Evolutionary conservation across 2,113 vertebrate genomes (phyloP).

Genomic region (Neodontobutis hainanensis): DNA sequence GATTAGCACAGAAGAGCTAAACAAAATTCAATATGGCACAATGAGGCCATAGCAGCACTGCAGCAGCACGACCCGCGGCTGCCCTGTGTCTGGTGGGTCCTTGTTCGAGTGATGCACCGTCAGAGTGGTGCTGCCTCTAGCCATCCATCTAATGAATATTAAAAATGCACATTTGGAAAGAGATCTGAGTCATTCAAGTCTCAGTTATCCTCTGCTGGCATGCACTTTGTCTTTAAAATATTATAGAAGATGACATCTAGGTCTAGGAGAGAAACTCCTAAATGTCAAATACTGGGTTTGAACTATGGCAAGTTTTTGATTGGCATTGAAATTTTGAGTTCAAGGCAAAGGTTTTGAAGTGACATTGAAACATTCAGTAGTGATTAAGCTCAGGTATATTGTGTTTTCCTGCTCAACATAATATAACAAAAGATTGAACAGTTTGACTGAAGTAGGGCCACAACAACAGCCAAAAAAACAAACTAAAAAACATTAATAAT

Average conservation of each 20-base stretch:
- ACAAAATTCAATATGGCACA: slow-evolving; percentile 54
- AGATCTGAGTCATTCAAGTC: slow-evolving; percentile 28
- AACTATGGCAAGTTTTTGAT: slow-evolving; percentile 24
- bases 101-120: slow-evolving; percentile 38
- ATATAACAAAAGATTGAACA: too few relatives aligned
- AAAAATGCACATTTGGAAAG: slow-evolving; percentile 21
- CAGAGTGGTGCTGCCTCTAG: slow-evolving; percentile 22
- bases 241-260: slow-evolving; percentile 48
- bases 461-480: too few relatives aligned
- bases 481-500: too few relatives aligned
- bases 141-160: slow-evolving; percentile 32
- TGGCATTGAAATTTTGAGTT: slow-evolving; percentile 57
- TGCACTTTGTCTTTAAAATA: slow-evolving; percentile 15
- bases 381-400: too few relatives aligned
- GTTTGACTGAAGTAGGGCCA: too few relatives aligned
- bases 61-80: slow-evolving; percentile 9
- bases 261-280: slow-evolving; percentile 41
- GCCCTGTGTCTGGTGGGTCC: slow-evolving; percentile 8
- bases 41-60: slow-evolving; percentile 31
- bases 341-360: slow-evolving; percentile 34
- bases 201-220: not conserved
- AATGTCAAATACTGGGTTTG: slow-evolving; percentile 53
- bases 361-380: too few relatives aligned
- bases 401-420: too few relatives aligned
- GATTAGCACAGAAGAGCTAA: slow-evolving; percentile 42